phyloP scores from a whole-genome alignment of 1,140 invertebrate genomes.

The Agraylea sexmaculata region DNA sequence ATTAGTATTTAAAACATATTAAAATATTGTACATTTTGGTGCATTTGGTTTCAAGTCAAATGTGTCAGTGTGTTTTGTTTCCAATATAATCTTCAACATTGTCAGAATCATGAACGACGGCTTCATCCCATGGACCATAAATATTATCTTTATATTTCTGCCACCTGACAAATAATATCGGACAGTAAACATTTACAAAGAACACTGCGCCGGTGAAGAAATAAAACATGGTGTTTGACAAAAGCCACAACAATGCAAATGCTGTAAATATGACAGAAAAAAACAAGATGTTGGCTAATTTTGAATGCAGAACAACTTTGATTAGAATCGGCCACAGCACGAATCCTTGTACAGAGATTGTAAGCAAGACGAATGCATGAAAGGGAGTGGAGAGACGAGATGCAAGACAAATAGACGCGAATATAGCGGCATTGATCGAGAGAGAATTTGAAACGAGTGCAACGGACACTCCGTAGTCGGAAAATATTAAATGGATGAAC shows the following conservation, averaged over 20 bases:
- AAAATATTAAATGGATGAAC: constrained; percentile 77
- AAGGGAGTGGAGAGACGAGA: constrained; percentile 74
- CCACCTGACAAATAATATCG: constrained; percentile 64
- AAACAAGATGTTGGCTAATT: constrained; percentile 26
- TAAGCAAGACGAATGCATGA: constrained; percentile 80
- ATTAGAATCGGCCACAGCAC: constrained; percentile 77
- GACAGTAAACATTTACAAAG: constrained; percentile 64
- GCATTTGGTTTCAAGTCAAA: no score
- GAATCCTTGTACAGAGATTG: constrained; percentile 77
- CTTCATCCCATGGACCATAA: constrained; percentile 93
- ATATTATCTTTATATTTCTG: constrained; percentile 87
- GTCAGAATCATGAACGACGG: constrained; percentile 52
- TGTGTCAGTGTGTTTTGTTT: constrained; percentile 6
- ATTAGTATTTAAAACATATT: no score
- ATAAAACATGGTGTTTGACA: constrained; percentile 45
- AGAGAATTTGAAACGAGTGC: constrained; percentile 72
- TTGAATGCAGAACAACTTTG: constrained; percentile 39
- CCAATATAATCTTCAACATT: constrained; percentile 31
- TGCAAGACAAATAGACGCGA: constrained; percentile 86
- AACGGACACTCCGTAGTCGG: constrained; percentile 78
- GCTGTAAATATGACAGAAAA: constrained; percentile 32
- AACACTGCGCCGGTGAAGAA: constrained; percentile 49
- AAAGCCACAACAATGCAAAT: constrained; percentile 39
- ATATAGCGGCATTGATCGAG: constrained; percentile 82
- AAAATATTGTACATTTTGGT: no score